These are phyloP conservation scores for Campoletis sonorensis DNA, from an alignment of 1,140 invertebrate species.

Conservation along the genomic window DNA sequence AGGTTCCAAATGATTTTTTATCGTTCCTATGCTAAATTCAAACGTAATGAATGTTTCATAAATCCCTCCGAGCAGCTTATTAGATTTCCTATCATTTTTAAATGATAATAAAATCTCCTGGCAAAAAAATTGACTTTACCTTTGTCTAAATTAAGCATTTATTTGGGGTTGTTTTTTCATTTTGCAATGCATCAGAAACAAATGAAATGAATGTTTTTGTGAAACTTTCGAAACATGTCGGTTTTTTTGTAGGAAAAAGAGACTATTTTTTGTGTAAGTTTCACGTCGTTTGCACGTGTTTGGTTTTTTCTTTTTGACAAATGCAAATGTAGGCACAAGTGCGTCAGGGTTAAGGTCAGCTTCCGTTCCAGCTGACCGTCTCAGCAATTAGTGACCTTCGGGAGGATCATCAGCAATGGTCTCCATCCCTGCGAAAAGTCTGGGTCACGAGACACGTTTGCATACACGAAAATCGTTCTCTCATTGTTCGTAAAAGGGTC, in stretches of 20 bases:
- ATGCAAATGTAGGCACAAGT: constrained; percentile 10
- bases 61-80: too few species aligned
- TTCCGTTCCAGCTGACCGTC: constrained; percentile 5
- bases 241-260: background rate
- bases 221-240: too few species aligned
- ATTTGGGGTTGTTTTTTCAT: too few species aligned
- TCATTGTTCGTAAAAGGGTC: constrained; percentile 55
- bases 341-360: constrained; percentile 22
- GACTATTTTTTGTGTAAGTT: background rate
- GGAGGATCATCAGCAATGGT: background rate
- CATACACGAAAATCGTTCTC: constrained; percentile 53
- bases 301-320: background rate
- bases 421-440: background rate
- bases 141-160: too few species aligned
- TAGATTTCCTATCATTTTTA: too few species aligned
- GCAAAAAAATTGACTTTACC: too few species aligned
- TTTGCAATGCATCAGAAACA: too few species aligned
- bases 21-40: too few species aligned
- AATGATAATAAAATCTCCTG: too few species aligned
- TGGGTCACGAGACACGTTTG: constrained; percentile 53
- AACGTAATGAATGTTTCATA: too few species aligned
- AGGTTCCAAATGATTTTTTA: too few species aligned
- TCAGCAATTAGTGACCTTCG: constrained; percentile 22
- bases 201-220: too few species aligned
- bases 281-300: background rate